Evolutionary conservation across 2,113 vertebrate genomes (phyloP).

Genomic region (Oncorhynchus mykiss): DNA sequence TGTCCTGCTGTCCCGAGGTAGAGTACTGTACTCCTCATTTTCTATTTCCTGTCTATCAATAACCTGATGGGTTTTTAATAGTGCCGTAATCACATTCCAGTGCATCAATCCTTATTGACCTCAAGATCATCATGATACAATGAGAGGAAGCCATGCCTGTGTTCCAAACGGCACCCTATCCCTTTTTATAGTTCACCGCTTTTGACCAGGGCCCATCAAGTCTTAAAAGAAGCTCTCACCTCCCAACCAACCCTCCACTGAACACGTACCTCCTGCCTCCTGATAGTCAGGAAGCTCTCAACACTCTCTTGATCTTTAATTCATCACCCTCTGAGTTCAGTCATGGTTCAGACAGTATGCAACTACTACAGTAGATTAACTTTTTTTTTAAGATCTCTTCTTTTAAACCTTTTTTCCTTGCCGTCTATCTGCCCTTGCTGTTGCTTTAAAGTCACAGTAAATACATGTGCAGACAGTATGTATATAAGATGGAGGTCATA

Average conservation of each 20-base stretch:
- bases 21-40: too few relatives aligned
- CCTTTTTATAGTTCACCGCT: too few relatives aligned
- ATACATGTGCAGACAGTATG: slow-evolving; percentile 3
- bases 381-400: neutral
- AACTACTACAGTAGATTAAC: neutral
- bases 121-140: too few relatives aligned
- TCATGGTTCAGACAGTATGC: slow-evolving; percentile 42
- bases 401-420: slow-evolving; percentile 20
- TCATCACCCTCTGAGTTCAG: slow-evolving; percentile 60
- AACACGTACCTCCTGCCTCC: slow-evolving; percentile 8
- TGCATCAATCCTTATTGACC: too few relatives aligned
- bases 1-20: slow-evolving; percentile 96
- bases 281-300: slow-evolving; percentile 32
- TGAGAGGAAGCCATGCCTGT: too few relatives aligned
- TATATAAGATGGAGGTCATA: neutral
- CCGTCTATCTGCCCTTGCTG: neutral
- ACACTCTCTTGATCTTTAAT: slow-evolving; percentile 63
- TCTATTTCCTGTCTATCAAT: neutral
- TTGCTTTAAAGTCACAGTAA: slow-evolving; percentile 6
- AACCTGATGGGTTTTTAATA: neutral
- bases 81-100: neutral
- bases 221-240: slow-evolving; percentile 20
- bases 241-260: slow-evolving; percentile 3
- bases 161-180: too few relatives aligned
- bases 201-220: neutral